These are phyloP conservation scores for Halictus ligatus DNA, from an alignment of 2,888 invertebrate genomes.

Conservation along the genomic window DNA sequence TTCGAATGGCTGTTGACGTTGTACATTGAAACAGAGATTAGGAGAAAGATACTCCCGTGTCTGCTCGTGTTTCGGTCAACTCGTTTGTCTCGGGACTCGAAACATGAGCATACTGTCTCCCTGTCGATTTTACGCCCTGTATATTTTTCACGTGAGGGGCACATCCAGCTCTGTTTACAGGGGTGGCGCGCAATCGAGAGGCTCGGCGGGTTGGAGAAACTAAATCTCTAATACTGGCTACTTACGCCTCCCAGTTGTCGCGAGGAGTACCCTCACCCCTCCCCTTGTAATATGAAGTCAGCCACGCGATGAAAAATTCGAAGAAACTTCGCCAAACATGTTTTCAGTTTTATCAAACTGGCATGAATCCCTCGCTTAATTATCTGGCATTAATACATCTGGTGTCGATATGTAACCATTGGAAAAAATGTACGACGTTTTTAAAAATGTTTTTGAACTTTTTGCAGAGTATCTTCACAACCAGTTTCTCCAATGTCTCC, in stretches of 20 bases:
- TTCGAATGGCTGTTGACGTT: background rate
- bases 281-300: background rate
- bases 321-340: background rate
- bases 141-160: background rate
- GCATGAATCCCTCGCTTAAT: too few relatives aligned
- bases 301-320: background rate
- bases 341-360: too few relatives aligned
- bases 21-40: background rate
- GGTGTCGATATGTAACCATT: too few relatives aligned
- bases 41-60: background rate
- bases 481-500: too few relatives aligned
- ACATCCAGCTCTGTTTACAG: background rate
- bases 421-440: too few relatives aligned
- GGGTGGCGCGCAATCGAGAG: background rate
- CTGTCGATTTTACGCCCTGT: background rate
- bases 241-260: constrained; percentile 2
- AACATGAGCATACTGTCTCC: background rate
- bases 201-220: background rate
- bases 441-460: too few relatives aligned
- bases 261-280: background rate
- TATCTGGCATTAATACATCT: too few relatives aligned
- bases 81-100: background rate
- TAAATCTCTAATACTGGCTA: background rate
- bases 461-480: too few relatives aligned
- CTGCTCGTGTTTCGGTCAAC: background rate